Evolutionary conservation across 2,888 invertebrate species (phyloP), one percentile per base, ranked within the genome.

Genomic region (Phoenoteleia sp.): DNA sequence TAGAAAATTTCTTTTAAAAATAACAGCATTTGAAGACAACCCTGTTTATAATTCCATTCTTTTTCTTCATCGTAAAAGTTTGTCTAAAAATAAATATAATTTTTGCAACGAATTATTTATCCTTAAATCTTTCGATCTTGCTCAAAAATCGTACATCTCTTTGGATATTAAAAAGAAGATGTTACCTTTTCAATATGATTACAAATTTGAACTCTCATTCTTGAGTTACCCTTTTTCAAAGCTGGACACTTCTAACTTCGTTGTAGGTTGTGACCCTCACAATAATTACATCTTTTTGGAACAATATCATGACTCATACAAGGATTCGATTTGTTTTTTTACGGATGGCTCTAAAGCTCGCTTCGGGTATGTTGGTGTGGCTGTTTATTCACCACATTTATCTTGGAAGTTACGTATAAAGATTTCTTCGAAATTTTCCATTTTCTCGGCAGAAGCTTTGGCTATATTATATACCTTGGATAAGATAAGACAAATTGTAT

Each of bases 371-470:
- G 45, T 52, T 1, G 74, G 74, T 17, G 17, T 9, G 0, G 60
- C 49, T 9, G 6, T 27, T 0, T 15, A 11, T 13, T 60, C 25
- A 0, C 52, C 62, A 19, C 6, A 39, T 17, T 11, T 64, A 11
- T 15, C 39, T 6, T 74, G 62, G 64, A 3, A 17, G 15, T 9
- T 3, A 6, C 1, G n/a, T 21, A 0, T 58, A 0, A 72, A 64
- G 62, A 11, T 74, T 4, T 39, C 33, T 1, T 9, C 27, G 5
- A 15, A 64, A 11, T 74, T 74, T 27, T 64, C 62, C 9, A 64
- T 74, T 11, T 74, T 52, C 25, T 74, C 66, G 0, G 54, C 66
- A 9, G 76, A 66, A 76, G 13, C 66, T 11, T 4, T 76, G 4
- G 66, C 76, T 4, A 62, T 76, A 5, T 15, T 64, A 2, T 19